Evolutionary conservation across 2,797 vertebrate species (phyloP).

Genomic region (Semotilus atromaculatus): DNA sequence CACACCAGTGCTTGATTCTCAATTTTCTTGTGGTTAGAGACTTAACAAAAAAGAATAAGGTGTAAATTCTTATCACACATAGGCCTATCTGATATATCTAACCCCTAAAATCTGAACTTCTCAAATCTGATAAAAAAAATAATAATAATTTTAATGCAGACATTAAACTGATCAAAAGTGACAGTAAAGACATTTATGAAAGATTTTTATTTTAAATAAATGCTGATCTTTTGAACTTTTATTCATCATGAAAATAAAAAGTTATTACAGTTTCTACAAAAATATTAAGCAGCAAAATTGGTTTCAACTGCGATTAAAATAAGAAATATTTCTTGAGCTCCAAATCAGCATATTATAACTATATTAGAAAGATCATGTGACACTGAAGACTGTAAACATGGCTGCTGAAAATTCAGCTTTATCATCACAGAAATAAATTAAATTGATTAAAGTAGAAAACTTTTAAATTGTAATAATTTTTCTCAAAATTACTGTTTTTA

Average conservation of each 20-base stretch:
- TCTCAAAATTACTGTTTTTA: neutral
- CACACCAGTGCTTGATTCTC: neutral
- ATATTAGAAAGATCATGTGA: neutral
- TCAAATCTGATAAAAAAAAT: neutral
- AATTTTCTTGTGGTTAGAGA: neutral
- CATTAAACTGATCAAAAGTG: neutral
- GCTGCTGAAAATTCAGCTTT: neutral
- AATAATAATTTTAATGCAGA: neutral
- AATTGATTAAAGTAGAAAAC: neutral
- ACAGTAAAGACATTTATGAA: neutral
- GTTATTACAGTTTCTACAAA: neutral
- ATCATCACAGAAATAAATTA: neutral
- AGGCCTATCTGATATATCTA: neutral
- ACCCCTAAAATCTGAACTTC: neutral
- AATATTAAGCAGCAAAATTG: neutral
- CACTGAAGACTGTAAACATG: neutral
- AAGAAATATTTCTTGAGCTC: neutral
- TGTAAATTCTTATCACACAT: neutral
- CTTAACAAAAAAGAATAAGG: neutral
- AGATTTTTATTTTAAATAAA: neutral
- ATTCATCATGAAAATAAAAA: neutral
- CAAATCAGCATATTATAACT: neutral
- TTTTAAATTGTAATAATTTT: neutral
- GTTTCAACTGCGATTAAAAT: neutral
- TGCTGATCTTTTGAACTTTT: neutral